Evolutionary conservation across 2,888 invertebrate species (phyloP).

Genomic region (Pterobdella sp.): DNA sequence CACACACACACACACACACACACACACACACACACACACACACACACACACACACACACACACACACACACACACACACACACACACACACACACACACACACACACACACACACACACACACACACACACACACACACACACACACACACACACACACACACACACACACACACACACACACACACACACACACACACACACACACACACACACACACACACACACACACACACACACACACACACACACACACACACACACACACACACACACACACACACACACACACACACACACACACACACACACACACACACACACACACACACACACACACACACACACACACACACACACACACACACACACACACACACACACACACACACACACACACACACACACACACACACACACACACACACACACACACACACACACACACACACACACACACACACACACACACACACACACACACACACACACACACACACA

Average conservation of each 20-base stretch:
- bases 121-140: conserved; percentile 25
- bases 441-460: not conserved
- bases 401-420: conserved; percentile 1
- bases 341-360: not conserved
- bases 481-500: too few species aligned
- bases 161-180: conserved; percentile 27
- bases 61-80: conserved; percentile 16
- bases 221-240: conserved; percentile 31
- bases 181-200: conserved; percentile 32
- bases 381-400: not conserved
- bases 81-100: conserved; percentile 16
- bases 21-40: conserved; percentile 14
- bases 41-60: conserved; percentile 14
- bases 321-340: conserved; percentile 11
- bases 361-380: not conserved
- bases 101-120: conserved; percentile 7
- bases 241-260: conserved; percentile 32
- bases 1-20: conserved; percentile 14
- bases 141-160: conserved; percentile 31
- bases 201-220: conserved; percentile 31
- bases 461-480: too few species aligned
- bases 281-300: conserved; percentile 25
- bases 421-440: not conserved
- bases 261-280: conserved; percentile 48
- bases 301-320: conserved; percentile 17